These are phyloP conservation scores for Galeopterus variegatus DNA, from an alignment of 2,113 vertebrate species.

Conservation along the genomic window DNA sequence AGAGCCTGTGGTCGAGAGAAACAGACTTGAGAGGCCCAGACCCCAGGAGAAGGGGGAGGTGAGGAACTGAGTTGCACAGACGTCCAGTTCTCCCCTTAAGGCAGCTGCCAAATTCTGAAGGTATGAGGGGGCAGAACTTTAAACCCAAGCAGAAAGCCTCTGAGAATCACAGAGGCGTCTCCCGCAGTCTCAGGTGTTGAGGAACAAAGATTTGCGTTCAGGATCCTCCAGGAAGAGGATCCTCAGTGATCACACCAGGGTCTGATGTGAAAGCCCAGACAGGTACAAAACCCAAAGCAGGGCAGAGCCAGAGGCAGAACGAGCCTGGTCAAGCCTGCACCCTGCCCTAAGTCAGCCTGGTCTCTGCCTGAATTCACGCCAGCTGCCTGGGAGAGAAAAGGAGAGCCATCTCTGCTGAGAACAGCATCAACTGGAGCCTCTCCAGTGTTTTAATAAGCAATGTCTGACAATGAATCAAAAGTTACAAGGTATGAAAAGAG, in stretches of 20 bases:
- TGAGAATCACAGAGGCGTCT: not conserved
- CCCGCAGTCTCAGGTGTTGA: too few relatives aligned
- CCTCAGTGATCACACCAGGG: not conserved
- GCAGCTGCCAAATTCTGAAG: not conserved
- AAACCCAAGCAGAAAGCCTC: not conserved
- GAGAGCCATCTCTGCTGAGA: rapidly evolving
- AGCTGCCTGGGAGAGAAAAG: not conserved
- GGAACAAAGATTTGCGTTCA: not conserved
- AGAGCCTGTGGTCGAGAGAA: not conserved
- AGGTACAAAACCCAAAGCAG: not conserved
- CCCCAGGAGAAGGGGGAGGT: not conserved
- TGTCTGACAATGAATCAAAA: not conserved
- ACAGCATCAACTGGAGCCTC: not conserved
- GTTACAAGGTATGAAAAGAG: not conserved
- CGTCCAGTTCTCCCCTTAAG: not conserved
- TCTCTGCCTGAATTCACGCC: too few relatives aligned
- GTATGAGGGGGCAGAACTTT: rapidly evolving
- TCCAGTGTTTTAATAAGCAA: not conserved
- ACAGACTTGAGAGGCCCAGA: not conserved
- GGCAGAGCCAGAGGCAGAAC: rapidly evolving
- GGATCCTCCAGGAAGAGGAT: not conserved
- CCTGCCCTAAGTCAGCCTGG: not conserved
- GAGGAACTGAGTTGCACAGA: too few relatives aligned
- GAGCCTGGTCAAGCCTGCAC: rapidly evolving
- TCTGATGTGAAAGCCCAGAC: not conserved